Base-by-base conservation (phyloP, 2,113 vertebrate species). In the Podarcis cretensis region DNA sequence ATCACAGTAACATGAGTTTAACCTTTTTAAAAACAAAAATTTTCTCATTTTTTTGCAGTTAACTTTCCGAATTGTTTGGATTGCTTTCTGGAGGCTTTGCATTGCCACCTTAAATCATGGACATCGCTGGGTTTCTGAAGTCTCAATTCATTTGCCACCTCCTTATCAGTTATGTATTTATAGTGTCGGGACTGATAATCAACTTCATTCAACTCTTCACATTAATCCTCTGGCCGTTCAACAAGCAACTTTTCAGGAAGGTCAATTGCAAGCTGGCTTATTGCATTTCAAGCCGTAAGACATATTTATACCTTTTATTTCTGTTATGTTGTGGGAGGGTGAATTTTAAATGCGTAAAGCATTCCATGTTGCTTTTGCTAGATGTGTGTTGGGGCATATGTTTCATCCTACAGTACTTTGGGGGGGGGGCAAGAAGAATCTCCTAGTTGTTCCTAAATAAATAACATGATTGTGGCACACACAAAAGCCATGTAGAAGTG, bases 191-290 rank as follows among this genome's bases (percentile, higher is more conserved):
- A 87, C 95, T 99, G 74, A 97, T 99, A 13, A 43, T 99, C 94
- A 99, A 99, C 96, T 89, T 98, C 87, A 79, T 99, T 87, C 99
- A 99, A 95, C 91, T 99, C 80, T 97, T 97, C 92, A 98, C 98
- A 0, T 97, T 98, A 83, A 91, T 97, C 4, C 95, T 99, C 91
- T 99, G 99, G 99, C 96, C 97, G 20, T 83, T 99, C 94, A 97
- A 96, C 96, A 98, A 98, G 94, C 98, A 98, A 89, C 97, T 99
- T 40, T 98, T 98, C 92, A 97, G 99, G 85, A 98, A 88, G 95
- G 94, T 99, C 97, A 99, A 99, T 96, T 98, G 98, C 97, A 96
- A 97, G 35, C 97, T 99, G 94, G 97, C 97, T 66, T 99, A 99
- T 95, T 98, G 97, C 95, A 80, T 99, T 94, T 95, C 96, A 76